Conservation (phyloP, 2,888 invertebrate genomes). For the Zaprionus lineosus region DNA sequence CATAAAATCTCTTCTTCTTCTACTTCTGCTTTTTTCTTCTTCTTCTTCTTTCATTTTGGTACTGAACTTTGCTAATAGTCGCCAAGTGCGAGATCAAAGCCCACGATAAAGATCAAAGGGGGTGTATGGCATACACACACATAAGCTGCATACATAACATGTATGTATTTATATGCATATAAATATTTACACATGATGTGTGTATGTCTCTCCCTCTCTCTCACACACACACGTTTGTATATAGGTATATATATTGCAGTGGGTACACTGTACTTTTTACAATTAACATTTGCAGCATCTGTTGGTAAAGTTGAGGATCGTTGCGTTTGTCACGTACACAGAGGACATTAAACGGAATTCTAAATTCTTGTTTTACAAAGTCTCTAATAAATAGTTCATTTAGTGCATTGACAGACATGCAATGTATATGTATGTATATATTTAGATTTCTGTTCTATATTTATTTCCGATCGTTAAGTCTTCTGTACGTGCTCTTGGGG, state of each 20-base stretch:
- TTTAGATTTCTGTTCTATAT: too few relatives aligned
- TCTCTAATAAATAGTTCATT: not conserved
- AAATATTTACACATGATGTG: not conserved
- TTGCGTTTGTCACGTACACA: slow-evolving; percentile 47
- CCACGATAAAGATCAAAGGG: slow-evolving; percentile 17
- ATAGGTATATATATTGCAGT: too few relatives aligned
- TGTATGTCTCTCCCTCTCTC: too few relatives aligned
- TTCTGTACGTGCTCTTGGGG: too few relatives aligned
- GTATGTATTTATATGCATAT: not conserved
- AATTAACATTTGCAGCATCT: slow-evolving; percentile 39
- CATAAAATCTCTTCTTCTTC: too few relatives aligned
- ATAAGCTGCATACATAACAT: not conserved
- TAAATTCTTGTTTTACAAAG: slow-evolving; percentile 8
- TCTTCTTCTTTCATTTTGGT: slow-evolving; percentile 25
- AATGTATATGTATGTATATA: too few relatives aligned
- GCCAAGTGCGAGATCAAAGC: slow-evolving; percentile 47
- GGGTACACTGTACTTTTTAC: slow-evolving; percentile 22
- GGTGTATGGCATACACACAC: slow-evolving; percentile 2
- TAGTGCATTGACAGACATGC: too few relatives aligned
- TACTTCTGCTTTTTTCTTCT: too few relatives aligned
- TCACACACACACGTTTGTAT: not conserved
- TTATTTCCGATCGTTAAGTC: too few relatives aligned
- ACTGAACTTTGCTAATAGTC: slow-evolving; percentile 20
- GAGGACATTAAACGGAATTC: slow-evolving; percentile 1
- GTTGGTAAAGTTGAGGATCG: slow-evolving; percentile 32